Conservation (phyloP, 2,797 vertebrate species). For the Neostethus bicornis region DNA sequence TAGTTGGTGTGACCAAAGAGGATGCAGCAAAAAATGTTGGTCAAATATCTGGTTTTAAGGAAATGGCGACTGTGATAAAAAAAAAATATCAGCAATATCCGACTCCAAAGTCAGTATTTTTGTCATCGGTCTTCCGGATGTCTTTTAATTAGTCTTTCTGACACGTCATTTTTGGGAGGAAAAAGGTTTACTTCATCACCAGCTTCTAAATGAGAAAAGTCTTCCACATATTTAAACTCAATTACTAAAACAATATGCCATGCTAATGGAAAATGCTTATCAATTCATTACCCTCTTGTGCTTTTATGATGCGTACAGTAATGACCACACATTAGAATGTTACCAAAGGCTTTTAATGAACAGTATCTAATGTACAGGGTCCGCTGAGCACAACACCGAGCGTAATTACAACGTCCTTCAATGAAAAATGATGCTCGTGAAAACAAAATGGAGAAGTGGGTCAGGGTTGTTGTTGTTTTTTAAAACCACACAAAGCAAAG, state of each 20-base stretch:
- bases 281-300: constrained; percentile 60
- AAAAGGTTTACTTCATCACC: constrained; percentile 28
- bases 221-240: constrained; percentile 62
- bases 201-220: constrained; percentile 35
- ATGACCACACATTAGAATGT: constrained; percentile 64
- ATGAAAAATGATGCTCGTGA: constrained; percentile 51
- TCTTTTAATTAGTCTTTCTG: constrained; percentile 6
- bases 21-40: too few relatives aligned
- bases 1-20: too few relatives aligned
- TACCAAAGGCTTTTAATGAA: constrained; percentile 66
- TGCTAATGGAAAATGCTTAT: constrained; percentile 62
- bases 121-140: constrained; percentile 3
- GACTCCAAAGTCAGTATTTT: neutral
- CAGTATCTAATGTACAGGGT: constrained; percentile 56
- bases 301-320: constrained; percentile 69
- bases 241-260: constrained; percentile 64
- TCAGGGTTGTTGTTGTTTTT: neutral
- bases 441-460: constrained; percentile 41
- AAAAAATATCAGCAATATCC: too few relatives aligned
- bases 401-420: constrained; percentile 56
- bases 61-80: too few relatives aligned
- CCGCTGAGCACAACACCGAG: constrained; percentile 57
- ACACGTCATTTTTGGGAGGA: neutral
- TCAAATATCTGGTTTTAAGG: too few relatives aligned
- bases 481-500: constrained; percentile 23